phyloP scores from a whole-genome alignment of 2,888 invertebrate species.

The Dynastes tityus region DNA sequence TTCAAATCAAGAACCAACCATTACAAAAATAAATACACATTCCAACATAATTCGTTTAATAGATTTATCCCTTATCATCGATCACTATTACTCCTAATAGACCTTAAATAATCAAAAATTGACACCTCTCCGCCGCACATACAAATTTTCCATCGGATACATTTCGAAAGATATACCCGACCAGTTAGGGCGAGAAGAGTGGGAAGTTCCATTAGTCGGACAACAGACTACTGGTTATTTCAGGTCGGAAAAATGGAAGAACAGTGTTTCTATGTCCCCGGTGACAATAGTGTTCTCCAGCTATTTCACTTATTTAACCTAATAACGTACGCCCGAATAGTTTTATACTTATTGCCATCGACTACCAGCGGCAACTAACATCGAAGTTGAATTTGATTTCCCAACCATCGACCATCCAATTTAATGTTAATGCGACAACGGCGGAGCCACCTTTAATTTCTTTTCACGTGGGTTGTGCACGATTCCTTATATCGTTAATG shows the following conservation, averaged over 20 bases:
- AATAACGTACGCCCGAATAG: constrained; percentile 43
- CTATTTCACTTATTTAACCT: constrained; percentile 51
- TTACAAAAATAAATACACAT: too few species aligned
- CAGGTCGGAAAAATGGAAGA: constrained; percentile 67
- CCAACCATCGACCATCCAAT: background rate
- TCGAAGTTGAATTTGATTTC: constrained; percentile 32
- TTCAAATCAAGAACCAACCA: too few species aligned
- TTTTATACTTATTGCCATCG: constrained; percentile 44
- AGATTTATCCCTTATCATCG: constrained; percentile 10
- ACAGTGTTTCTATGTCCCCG: constrained; percentile 65
- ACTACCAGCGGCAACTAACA: constrained; percentile 17
- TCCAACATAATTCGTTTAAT: background rate
- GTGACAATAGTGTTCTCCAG: constrained; percentile 60
- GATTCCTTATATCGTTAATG: too few species aligned
- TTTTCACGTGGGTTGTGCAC: too few species aligned
- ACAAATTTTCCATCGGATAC: constrained; percentile 15
- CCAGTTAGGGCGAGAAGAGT: background rate
- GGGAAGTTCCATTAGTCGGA: constrained; percentile 61
- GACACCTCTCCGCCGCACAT: constrained; percentile 4
- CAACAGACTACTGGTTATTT: constrained; percentile 64
- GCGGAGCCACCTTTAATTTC: background rate
- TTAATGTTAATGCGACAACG: background rate
- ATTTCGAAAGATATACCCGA: constrained; percentile 41
- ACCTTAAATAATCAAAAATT: constrained; percentile 17
- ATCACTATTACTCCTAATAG: constrained; percentile 2